A percentile compares a stretch with the other conserved stretches of the same genome.
These are phyloP conservation scores for Tryphoninae sp. DNA, from an alignment of 2,888 invertebrate species.

Conservation along the genomic window DNA sequence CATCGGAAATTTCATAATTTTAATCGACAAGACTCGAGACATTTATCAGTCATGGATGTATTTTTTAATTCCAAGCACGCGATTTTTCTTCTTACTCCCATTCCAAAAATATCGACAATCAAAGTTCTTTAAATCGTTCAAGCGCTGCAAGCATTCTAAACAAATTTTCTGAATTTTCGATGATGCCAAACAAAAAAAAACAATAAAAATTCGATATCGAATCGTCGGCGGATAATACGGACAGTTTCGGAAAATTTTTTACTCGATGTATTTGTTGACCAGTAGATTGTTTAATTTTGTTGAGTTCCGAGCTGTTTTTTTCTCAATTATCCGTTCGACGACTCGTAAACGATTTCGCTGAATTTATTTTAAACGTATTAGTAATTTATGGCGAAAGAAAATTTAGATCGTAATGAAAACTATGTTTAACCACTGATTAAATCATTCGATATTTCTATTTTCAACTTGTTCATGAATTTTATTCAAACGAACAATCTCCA, in stretches of 20 bases:
- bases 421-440: conserved; percentile 21
- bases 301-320: conserved; percentile 65
- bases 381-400: background rate
- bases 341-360: conserved; percentile 40
- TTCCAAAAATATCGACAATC: conserved; percentile 60
- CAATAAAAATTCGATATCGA: conserved; percentile 21
- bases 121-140: conserved; percentile 45
- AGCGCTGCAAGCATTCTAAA: background rate
- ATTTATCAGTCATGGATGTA: conserved; percentile 19
- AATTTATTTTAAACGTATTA: conserved; percentile 12
- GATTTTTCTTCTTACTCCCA: background rate
- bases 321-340: conserved; percentile 46
- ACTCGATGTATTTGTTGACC: conserved; percentile 76
- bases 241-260: conserved; percentile 65
- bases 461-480: conserved; percentile 11
- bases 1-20: conserved; percentile 45
- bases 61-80: conserved; percentile 13
- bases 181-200: conserved; percentile 6
- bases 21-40: conserved; percentile 6
- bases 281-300: conserved; percentile 79
- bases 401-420: background rate
- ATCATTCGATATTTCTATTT: conserved; percentile 12
- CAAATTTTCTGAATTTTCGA: conserved; percentile 42
- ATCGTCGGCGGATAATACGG: conserved; percentile 26
- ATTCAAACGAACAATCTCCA: background rate